A percentile compares a stretch with the other conserved stretches of the same genome.
phyloP scores from a whole-genome alignment of 2,888 invertebrate genomes.

The Bombylius major region DNA sequence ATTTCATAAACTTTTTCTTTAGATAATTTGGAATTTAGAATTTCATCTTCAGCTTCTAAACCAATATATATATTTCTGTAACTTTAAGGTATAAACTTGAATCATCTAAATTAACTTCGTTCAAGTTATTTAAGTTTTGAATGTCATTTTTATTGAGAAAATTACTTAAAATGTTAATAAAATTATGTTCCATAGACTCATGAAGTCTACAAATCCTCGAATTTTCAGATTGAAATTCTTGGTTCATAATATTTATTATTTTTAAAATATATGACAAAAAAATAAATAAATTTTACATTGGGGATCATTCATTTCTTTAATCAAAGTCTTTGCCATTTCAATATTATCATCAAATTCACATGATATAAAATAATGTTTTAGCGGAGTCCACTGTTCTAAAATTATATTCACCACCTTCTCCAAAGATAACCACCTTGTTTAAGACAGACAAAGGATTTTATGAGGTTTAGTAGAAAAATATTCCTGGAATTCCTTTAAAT shows the following conservation, averaged over 20 bases:
- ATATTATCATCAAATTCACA: background rate
- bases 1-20: no score
- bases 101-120: no score
- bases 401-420: background rate
- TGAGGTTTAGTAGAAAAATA: background rate
- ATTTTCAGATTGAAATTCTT: no score
- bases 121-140: no score
- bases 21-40: no score
- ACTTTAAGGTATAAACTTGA: no score
- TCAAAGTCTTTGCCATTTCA: background rate
- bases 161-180: no score
- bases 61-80: no score
- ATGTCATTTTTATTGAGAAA: no score
- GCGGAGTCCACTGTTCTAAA: background rate
- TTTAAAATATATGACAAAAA: background rate
- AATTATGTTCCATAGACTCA: no score
- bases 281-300: background rate
- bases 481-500: background rate
- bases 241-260: background rate
- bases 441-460: constrained; percentile 10
- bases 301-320: background rate
- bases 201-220: no score
- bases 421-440: constrained; percentile 7
- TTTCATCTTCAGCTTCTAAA: no score
- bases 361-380: background rate